These are phyloP conservation scores for Clupea harengus DNA, from an alignment of 2,113 vertebrate species.

Conservation along the genomic window DNA sequence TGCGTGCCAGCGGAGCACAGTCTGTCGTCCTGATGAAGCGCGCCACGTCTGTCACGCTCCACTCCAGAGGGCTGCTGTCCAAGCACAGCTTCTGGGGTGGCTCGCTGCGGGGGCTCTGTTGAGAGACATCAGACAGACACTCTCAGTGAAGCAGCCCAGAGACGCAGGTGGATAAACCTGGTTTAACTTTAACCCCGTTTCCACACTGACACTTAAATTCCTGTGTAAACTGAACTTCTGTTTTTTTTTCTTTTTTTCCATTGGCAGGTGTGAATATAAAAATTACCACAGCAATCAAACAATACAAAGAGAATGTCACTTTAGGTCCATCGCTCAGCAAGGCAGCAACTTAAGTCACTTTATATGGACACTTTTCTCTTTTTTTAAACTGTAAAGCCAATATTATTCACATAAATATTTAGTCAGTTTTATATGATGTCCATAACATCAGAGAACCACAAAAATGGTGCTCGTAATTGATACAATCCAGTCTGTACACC, in stretches of 20 bases:
- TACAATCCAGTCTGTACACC: not conserved
- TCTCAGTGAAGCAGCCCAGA: constrained; percentile 34
- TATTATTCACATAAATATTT: too few relatives aligned
- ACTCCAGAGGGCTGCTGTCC: constrained; percentile 94
- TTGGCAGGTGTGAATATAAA: not conserved
- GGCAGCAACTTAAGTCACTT: not conserved
- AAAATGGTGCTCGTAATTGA: not conserved
- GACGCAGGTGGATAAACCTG: not conserved
- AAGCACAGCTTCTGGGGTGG: constrained; percentile 86
- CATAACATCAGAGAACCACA: not conserved
- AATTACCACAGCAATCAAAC: not conserved
- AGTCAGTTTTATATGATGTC: not conserved
- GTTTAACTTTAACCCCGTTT: not conserved
- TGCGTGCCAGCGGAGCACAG: constrained; percentile 90
- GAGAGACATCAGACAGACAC: not conserved
- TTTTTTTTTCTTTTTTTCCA: not conserved
- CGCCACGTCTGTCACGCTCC: constrained; percentile 92
- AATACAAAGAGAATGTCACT: not conserved
- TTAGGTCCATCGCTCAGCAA: not conserved
- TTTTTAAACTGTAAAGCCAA: not conserved
- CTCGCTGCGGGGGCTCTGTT: constrained; percentile 75
- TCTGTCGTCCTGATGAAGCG: constrained; percentile 95
- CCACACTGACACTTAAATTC: not conserved
- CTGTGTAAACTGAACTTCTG: not conserved
- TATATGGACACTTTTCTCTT: too few relatives aligned